These are phyloP conservation scores for Machaerirhynchus nigripectus DNA, from an alignment of 2,113 vertebrate genomes.

Conservation along the genomic window DNA sequence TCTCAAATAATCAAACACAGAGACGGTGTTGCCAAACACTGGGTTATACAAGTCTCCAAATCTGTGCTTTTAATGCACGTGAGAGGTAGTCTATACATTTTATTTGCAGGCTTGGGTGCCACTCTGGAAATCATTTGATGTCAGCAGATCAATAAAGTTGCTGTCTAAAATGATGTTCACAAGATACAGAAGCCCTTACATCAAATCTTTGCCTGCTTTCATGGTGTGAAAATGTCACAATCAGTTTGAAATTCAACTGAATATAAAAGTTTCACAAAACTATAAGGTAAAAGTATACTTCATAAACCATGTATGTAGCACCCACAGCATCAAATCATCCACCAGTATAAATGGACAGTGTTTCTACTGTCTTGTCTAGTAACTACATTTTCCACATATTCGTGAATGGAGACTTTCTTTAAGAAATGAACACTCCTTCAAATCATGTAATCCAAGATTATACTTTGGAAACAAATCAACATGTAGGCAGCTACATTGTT, in stretches of 20 bases:
- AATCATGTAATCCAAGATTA: not conserved
- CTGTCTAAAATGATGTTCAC: not conserved
- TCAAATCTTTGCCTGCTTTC: not conserved
- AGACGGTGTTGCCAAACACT: rapidly evolving
- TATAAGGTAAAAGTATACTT: not conserved
- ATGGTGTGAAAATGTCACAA: not conserved
- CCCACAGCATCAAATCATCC: not conserved
- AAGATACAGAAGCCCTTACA: not conserved
- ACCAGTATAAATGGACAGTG: rapidly evolving
- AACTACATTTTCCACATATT: not conserved
- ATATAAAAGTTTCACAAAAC: not conserved
- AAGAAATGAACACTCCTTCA: not conserved
- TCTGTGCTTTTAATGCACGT: not conserved
- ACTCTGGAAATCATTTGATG: not conserved
- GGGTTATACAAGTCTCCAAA: not conserved
- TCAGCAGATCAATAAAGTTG: not conserved
- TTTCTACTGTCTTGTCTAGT: not conserved
- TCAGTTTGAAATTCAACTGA: not conserved
- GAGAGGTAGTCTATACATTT: not conserved
- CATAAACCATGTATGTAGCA: not conserved
- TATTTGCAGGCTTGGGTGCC: not conserved
- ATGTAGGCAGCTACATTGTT: not conserved
- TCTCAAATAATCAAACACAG: not conserved
- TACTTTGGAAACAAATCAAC: not conserved
- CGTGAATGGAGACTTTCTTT: not conserved